phyloP scores from a whole-genome alignment of 1,140 invertebrate species.

The Belonocnema kinseyi region DNA sequence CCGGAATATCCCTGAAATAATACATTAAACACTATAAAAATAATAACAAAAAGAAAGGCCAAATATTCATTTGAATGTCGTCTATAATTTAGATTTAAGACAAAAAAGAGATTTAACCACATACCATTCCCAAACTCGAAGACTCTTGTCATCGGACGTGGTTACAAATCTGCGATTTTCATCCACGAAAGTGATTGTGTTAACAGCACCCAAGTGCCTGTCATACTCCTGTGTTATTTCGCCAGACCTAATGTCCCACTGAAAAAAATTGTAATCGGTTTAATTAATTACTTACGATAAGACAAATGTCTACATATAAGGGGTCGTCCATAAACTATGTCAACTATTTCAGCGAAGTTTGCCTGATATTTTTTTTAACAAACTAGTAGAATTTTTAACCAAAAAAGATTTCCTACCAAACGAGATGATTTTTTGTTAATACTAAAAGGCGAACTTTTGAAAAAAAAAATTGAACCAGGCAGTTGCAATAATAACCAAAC shows the following conservation, averaged over 20 bases:
- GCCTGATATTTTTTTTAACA: too few relatives aligned
- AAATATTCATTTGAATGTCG: conserved; percentile 15
- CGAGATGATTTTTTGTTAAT: too few relatives aligned
- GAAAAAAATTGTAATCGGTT: conserved; percentile 59
- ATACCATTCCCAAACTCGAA: conserved; percentile 99
- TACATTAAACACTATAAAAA: conserved; percentile 11
- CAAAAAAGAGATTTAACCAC: conserved; percentile 49
- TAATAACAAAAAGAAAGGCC: not conserved
- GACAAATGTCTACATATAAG: too few relatives aligned
- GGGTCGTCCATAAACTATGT: too few relatives aligned
- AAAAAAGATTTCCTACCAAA: too few relatives aligned
- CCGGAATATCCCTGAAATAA: conserved; percentile 93
- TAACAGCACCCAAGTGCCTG: conserved; percentile 98
- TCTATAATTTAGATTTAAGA: conserved; percentile 28
- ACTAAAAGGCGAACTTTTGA: too few relatives aligned
- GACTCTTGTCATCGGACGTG: conserved; percentile 99
- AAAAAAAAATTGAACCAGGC: too few relatives aligned
- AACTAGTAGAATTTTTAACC: too few relatives aligned
- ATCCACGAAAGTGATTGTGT: conserved; percentile 99
- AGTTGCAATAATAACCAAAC: too few relatives aligned
- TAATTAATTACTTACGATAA: too few relatives aligned
- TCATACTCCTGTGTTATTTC: conserved; percentile 99
- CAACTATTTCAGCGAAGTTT: too few relatives aligned
- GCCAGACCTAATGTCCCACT: conserved; percentile 97
- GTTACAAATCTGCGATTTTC: conserved; percentile 98